phyloP scores from a whole-genome alignment of 1,140 invertebrate genomes.

The Leptinotarsa lineolata region DNA sequence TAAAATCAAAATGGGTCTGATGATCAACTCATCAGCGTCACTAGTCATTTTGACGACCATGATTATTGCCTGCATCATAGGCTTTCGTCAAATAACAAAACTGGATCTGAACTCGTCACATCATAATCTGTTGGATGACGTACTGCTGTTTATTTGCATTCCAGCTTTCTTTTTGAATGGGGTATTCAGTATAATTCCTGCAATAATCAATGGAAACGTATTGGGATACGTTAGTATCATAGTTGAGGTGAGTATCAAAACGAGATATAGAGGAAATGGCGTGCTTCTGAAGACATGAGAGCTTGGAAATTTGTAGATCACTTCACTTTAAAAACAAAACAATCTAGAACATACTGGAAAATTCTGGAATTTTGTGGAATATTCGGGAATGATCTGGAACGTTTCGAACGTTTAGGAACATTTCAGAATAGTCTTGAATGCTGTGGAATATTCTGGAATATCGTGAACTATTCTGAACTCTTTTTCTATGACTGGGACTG shows the following conservation, averaged over 20 bases:
- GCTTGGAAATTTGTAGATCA: no score
- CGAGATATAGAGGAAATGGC: no score
- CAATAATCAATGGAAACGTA: slow-evolving; percentile 60
- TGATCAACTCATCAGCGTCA: slow-evolving; percentile 31
- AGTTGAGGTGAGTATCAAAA: slow-evolving; percentile 60
- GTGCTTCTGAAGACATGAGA: no score
- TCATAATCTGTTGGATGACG: slow-evolving; percentile 71
- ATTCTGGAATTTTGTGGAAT: no score
- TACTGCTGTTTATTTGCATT: slow-evolving; percentile 71
- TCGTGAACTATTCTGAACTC: no score
- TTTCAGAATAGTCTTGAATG: no score
- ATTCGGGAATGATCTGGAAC: no score
- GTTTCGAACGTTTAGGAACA: no score
- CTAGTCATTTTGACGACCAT: slow-evolving; percentile 35
- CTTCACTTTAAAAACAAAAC: no score
- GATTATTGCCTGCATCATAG: slow-evolving; percentile 38
- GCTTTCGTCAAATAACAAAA: slow-evolving; percentile 52
- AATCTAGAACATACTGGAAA: no score
- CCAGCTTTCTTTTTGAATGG: slow-evolving; percentile 75
- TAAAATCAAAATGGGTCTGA: slow-evolving; percentile 25
- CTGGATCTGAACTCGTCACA: slow-evolving; percentile 69
- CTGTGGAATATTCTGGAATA: no score
- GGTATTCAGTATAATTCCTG: slow-evolving; percentile 67
- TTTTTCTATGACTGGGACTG: no score
- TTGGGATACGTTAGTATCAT: slow-evolving; percentile 60